Conservation (phyloP, 2,113 vertebrate species). For the Pedionomus torquatus region DNA sequence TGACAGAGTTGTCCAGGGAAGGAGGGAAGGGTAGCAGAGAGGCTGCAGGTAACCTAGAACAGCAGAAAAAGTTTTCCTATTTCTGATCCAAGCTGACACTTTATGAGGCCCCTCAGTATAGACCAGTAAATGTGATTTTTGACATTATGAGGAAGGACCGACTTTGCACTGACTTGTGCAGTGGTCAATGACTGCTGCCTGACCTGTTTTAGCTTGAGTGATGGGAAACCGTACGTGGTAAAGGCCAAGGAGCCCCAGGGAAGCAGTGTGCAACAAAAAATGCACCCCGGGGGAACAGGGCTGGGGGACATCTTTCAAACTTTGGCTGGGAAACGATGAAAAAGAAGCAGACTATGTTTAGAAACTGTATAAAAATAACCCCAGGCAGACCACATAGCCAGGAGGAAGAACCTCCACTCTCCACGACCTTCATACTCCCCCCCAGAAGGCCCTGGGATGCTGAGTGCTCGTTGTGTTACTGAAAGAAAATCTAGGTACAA, state of each 20-base stretch:
- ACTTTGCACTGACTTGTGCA: neutral
- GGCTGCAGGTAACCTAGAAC: neutral
- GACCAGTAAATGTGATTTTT: neutral
- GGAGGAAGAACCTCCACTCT: neutral
- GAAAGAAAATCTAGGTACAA: neutral
- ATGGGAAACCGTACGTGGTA: accelerated
- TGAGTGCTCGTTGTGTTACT: neutral
- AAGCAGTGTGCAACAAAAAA: neutral
- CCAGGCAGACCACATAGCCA: neutral
- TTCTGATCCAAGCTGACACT: neutral
- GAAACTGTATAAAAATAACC: neutral
- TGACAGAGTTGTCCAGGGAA: neutral
- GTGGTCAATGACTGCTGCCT: neutral
- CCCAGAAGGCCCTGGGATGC: neutral
- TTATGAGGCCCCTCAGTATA: neutral
- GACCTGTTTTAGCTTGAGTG: neutral
- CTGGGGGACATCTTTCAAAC: neutral
- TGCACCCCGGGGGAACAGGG: neutral
- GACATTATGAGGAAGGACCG: neutral
- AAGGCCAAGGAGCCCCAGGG: neutral
- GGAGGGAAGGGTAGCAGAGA: neutral
- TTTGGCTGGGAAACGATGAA: neutral
- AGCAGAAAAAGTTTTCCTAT: neutral
- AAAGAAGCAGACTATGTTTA: neutral
- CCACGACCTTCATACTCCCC: neutral